Evolutionary conservation across 2,797 vertebrate genomes (phyloP).

Genomic region (Menidia menidia): DNA sequence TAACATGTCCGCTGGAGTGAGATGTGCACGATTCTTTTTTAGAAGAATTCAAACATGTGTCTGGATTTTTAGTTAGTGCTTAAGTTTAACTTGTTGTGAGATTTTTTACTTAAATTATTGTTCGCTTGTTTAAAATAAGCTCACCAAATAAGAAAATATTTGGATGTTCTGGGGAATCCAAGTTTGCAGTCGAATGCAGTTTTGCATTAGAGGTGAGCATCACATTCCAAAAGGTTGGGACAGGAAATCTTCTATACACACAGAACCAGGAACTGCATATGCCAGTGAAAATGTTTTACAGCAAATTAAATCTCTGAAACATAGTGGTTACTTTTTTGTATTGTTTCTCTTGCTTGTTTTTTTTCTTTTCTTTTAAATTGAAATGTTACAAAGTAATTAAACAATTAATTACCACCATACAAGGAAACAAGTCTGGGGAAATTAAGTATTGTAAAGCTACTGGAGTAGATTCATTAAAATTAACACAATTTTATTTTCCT

Average conservation of each 20-base stretch:
- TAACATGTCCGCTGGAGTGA: no score
- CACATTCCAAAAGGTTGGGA: no score
- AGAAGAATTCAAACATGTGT: background rate
- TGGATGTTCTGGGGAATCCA: no score
- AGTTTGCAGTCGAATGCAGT: no score
- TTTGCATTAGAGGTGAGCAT: no score
- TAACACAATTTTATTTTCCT: no score
- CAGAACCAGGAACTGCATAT: background rate
- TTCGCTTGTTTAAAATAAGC: background rate
- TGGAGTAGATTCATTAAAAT: no score
- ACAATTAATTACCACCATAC: background rate
- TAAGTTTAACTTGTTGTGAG: no score
- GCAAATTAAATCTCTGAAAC: background rate
- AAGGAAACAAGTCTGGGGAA: background rate
- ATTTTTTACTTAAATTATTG: no score
- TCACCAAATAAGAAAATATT: background rate
- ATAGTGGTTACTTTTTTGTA: background rate
- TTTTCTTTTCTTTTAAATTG: background rate
- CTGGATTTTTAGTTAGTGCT: no score
- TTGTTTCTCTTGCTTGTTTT: background rate
- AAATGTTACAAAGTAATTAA: background rate
- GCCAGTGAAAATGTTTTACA: background rate
- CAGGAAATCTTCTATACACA: background rate
- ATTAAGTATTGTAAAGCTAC: background rate
- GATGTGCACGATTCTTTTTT: no score